phyloP scores from a whole-genome alignment of 2,113 vertebrate genomes.

The Dryoscopus gambensis region DNA sequence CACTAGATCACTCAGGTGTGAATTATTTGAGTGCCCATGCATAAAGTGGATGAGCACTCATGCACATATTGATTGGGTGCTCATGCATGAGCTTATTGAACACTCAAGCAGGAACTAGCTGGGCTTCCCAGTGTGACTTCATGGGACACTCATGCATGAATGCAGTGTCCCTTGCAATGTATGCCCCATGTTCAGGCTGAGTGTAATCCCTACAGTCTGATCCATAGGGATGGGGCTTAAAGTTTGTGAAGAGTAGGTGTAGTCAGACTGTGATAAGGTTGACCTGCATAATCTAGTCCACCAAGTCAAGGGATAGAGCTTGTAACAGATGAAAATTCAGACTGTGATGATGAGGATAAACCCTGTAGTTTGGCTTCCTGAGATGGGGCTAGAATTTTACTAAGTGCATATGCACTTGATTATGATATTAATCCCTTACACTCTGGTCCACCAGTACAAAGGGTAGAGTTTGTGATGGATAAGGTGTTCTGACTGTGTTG shows the following conservation, averaged over 20 bases:
- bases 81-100: background rate
- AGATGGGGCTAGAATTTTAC: background rate
- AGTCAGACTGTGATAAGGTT: background rate
- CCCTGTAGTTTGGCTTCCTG: background rate
- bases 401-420: background rate
- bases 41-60: background rate
- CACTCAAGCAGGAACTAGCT: background rate
- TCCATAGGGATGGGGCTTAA: background rate
- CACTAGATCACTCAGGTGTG: accelerated
- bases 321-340: background rate
- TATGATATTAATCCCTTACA: background rate
- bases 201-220: background rate
- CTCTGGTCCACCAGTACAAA: background rate
- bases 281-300: background rate
- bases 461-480: background rate
- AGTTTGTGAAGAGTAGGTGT: background rate
- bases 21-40: background rate
- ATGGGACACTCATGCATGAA: background rate
- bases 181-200: background rate
- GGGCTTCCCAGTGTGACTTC: background rate
- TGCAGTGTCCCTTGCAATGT: background rate
- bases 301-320: background rate
- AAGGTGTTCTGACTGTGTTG: background rate
- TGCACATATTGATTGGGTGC: background rate
- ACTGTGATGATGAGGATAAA: background rate